phyloP scores from a whole-genome alignment of 2,797 vertebrate genomes.

The Thaleichthys pacificus region DNA sequence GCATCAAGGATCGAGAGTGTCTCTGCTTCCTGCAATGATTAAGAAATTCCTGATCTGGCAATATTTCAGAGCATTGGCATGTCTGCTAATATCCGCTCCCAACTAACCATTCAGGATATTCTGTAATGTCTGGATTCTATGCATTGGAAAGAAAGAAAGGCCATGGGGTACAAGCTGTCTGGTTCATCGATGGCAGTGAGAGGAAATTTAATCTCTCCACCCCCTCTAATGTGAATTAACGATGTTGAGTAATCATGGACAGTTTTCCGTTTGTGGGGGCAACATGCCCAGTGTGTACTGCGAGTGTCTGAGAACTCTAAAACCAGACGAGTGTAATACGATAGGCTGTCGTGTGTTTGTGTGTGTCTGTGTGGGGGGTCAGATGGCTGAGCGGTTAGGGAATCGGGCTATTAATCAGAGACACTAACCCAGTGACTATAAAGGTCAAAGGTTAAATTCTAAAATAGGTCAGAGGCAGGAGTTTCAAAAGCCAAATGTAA shows the following conservation, averaged over 20 bases:
- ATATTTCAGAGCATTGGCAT: slow-evolving; percentile 15
- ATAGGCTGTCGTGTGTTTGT: slow-evolving; percentile 34
- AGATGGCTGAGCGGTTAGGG: background rate
- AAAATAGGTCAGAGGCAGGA: slow-evolving; percentile 29
- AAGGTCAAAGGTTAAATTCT: slow-evolving; percentile 37
- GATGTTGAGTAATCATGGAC: slow-evolving; percentile 31
- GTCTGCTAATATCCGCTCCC: slow-evolving; percentile 49
- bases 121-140: slow-evolving; percentile 73
- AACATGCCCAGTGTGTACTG: slow-evolving; percentile 39
- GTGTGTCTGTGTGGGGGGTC: background rate
- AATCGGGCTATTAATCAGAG: background rate
- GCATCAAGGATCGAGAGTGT: slow-evolving; percentile 22
- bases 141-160: slow-evolving; percentile 29
- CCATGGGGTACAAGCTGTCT: slow-evolving; percentile 37
- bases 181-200: slow-evolving; percentile 54
- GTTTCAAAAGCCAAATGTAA: slow-evolving; percentile 41
- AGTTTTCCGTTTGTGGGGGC: slow-evolving; percentile 58
- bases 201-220: slow-evolving; percentile 35
- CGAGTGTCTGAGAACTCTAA: slow-evolving; percentile 30
- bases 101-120: slow-evolving; percentile 54
- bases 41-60: background rate
- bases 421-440: background rate
- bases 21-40: too few species aligned
- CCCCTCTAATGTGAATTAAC: slow-evolving; percentile 51
- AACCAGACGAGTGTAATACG: slow-evolving; percentile 49